Evolutionary conservation across 2,888 invertebrate genomes (phyloP).

Genomic region (Ypsolopha scabrella): DNA sequence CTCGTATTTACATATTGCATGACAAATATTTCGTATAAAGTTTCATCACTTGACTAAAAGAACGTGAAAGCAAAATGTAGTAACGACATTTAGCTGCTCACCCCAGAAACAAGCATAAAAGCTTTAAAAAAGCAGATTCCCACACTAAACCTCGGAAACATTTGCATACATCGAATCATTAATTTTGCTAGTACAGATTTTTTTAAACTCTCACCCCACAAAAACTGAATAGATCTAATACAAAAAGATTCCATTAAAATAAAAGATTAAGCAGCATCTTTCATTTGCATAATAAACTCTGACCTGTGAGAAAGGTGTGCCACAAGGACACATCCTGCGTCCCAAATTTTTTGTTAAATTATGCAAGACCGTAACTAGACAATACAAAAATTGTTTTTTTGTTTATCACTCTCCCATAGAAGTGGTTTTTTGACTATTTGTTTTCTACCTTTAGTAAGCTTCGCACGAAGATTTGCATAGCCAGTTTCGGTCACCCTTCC

Average conservation of each 20-base stretch:
- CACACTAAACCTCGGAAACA: slow-evolving; percentile 30
- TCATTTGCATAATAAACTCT: slow-evolving; percentile 55
- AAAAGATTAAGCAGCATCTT: slow-evolving; percentile 60
- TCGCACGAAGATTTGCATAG: slow-evolving; percentile 68
- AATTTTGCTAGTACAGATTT: slow-evolving; percentile 46
- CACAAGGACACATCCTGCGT: slow-evolving; percentile 38
- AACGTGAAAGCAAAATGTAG: too few species aligned
- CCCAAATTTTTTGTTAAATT: slow-evolving; percentile 24
- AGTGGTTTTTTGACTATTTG: slow-evolving; percentile 58
- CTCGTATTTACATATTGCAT: too few species aligned
- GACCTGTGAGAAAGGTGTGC: slow-evolving; percentile 48
- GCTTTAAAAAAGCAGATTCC: slow-evolving; percentile 25
- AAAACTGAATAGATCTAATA: slow-evolving; percentile 45
- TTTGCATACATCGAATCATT: slow-evolving; percentile 62
- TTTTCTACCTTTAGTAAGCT: slow-evolving; percentile 51
- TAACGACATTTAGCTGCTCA: neutral
- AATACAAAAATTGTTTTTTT: slow-evolving; percentile 61
- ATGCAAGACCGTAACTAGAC: slow-evolving; percentile 26
- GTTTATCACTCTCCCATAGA: slow-evolving; percentile 58
- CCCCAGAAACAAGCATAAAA: slow-evolving; percentile 12
- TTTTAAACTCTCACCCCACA: slow-evolving; percentile 37
- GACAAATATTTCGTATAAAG: too few species aligned
- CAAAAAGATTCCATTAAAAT: slow-evolving; percentile 67
- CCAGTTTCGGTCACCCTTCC: slow-evolving; percentile 48
- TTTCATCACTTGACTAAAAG: too few species aligned